These are phyloP conservation scores for Acrocephalus kingi DNA, from an alignment of 2,113 vertebrate species.

Conservation along the genomic window DNA sequence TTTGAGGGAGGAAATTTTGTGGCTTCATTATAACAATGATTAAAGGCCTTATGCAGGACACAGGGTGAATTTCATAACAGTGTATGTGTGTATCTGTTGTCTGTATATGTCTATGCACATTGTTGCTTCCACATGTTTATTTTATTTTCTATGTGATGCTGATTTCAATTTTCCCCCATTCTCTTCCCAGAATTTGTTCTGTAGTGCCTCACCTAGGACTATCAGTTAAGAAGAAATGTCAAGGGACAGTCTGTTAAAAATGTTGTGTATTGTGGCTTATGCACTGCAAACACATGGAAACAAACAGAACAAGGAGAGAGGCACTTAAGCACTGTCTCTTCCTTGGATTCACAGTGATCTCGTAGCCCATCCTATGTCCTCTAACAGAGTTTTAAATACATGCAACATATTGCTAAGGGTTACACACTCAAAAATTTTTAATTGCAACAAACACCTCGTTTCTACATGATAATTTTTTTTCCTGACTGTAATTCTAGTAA, in stretches of 20 bases:
- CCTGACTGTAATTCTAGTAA: not conserved
- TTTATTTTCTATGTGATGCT: not conserved
- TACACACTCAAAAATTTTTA: not conserved
- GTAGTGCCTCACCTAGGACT: not conserved
- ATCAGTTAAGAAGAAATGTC: not conserved
- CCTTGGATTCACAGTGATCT: not conserved
- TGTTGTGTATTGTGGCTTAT: not conserved
- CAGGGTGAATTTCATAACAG: not conserved
- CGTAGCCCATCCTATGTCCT: not conserved
- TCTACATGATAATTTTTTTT: not conserved
- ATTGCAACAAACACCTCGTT: not conserved
- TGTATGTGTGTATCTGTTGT: not conserved
- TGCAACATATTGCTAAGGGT: not conserved
- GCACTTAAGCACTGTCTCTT: not conserved
- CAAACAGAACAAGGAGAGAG: not conserved
- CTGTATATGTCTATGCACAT: not conserved
- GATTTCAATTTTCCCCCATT: not conserved
- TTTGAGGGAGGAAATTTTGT: not conserved
- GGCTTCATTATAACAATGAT: not conserved
- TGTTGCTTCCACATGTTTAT: fast-evolving
- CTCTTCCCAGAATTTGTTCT: not conserved
- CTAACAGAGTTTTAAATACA: not conserved
- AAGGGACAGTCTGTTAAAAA: not conserved
- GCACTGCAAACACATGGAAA: not conserved
- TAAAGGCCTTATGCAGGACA: not conserved